These are phyloP conservation scores for Drosophila tanythrix DNA, from an alignment of 2,888 invertebrate species.

Conservation along the genomic window DNA sequence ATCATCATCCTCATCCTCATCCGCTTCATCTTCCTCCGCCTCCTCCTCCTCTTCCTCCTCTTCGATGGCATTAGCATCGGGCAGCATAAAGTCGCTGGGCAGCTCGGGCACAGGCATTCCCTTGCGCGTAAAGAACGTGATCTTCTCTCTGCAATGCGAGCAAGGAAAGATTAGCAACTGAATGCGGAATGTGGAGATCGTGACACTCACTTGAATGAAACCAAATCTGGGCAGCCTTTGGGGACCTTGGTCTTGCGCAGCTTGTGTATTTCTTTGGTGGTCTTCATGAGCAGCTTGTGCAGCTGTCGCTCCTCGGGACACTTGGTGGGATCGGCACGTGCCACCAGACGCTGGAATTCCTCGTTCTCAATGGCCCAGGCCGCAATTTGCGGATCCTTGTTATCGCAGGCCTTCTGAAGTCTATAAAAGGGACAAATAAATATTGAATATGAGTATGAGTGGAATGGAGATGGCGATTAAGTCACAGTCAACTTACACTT, in stretches of 20 bases:
- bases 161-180: background rate
- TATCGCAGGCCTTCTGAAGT: slow-evolving; percentile 93
- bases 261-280: slow-evolving; percentile 96
- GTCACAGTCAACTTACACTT: slow-evolving; percentile 84
- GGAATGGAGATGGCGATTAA: background rate
- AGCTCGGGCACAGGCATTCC: slow-evolving; percentile 91
- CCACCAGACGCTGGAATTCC: slow-evolving; percentile 90
- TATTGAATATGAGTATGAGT: background rate
- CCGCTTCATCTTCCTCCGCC: slow-evolving; percentile 71
- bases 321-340: slow-evolving; percentile 84
- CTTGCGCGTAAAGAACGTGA: slow-evolving; percentile 96
- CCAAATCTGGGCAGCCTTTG: slow-evolving; percentile 94
- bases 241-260: slow-evolving; percentile 94
- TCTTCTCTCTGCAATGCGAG: slow-evolving; percentile 92
- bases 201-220: slow-evolving; percentile 94
- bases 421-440: slow-evolving; percentile 80
- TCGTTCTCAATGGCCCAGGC: slow-evolving; percentile 95
- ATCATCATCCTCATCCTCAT: slow-evolving; percentile 73
- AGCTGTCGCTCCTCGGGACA: slow-evolving; percentile 87
- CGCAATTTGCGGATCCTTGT: slow-evolving; percentile 93
- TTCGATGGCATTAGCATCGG: slow-evolving; percentile 85
- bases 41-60: slow-evolving; percentile 82
- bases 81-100: slow-evolving; percentile 87
- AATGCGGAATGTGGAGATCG: background rate
- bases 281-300: slow-evolving; percentile 93